phyloP scores from a whole-genome alignment of 2,797 vertebrate species.

The Cynopterus sphinx region DNA sequence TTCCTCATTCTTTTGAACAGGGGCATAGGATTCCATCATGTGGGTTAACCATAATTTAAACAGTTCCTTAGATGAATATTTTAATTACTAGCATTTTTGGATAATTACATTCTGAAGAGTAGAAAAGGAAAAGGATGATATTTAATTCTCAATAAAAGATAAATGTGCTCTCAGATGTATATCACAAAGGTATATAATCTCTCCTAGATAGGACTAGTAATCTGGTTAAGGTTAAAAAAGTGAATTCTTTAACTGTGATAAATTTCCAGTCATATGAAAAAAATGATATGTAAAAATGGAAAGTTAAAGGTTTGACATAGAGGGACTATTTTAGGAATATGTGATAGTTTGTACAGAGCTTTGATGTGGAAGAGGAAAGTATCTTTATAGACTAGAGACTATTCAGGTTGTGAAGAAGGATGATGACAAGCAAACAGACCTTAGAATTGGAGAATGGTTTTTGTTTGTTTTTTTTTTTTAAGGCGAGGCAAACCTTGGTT shows the following conservation, averaged over 20 bases:
- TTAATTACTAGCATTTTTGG: constrained; percentile 33
- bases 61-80: background rate
- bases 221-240: background rate
- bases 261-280: background rate
- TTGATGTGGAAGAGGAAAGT: background rate
- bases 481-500: too few relatives aligned
- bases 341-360: background rate
- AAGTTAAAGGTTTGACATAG: background rate
- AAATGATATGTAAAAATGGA: background rate
- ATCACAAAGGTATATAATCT: background rate
- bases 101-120: constrained; percentile 29
- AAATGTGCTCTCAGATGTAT: background rate
- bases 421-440: background rate
- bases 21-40: background rate
- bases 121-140: background rate
- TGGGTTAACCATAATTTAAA: background rate
- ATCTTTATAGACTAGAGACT: background rate
- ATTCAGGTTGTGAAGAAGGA: background rate
- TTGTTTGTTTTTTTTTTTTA: background rate
- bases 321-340: background rate
- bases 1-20: constrained; percentile 23
- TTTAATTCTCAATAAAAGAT: constrained; percentile 20
- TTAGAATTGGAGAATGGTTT: background rate
- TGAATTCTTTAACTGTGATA: background rate
- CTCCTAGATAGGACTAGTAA: background rate